A percentile compares a stretch with the other conserved stretches of the same genome.
These are phyloP conservation scores for Cosmopolites sordidus DNA, from an alignment of 2,888 invertebrate species.

Conservation along the genomic window DNA sequence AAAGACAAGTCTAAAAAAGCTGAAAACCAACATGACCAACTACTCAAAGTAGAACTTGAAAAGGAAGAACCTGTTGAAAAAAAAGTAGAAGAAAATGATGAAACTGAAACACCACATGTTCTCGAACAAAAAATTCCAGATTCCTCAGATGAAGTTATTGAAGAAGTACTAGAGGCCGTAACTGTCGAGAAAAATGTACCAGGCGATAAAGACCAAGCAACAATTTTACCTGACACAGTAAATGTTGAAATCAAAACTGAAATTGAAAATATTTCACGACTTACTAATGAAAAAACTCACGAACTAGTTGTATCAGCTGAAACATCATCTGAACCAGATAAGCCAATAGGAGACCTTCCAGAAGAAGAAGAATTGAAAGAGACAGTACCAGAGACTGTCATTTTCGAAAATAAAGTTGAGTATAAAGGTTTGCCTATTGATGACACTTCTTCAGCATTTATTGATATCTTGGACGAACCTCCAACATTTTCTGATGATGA, in stretches of 20 bases:
- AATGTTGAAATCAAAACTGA: too few species aligned
- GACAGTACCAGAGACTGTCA: conserved; percentile 12
- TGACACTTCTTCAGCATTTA: conserved; percentile 30
- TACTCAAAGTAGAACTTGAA: too few species aligned
- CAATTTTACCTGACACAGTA: too few species aligned
- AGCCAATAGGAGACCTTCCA: too few species aligned
- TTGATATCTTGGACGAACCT: conserved; percentile 38
- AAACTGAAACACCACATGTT: background rate
- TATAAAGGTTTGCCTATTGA: conserved; percentile 35
- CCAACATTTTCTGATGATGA: conserved; percentile 37
- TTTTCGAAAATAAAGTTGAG: conserved; percentile 18
- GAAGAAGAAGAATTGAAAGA: background rate
- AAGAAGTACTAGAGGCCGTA: conserved; percentile 29
- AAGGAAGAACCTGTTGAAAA: too few species aligned
- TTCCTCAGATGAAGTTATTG: background rate
- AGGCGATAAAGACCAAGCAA: too few species aligned
- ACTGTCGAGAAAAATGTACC: conserved; percentile 1
- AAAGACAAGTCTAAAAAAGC: conserved; percentile 7
- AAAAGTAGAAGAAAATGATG: background rate
- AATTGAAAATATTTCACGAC: too few species aligned
- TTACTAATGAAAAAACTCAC: too few species aligned
- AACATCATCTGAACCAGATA: too few species aligned
- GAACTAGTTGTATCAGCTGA: background rate
- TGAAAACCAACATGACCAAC: background rate
- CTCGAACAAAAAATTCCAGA: background rate